These are phyloP conservation scores for Xenopus laevis DNA, from an alignment of 2,113 vertebrate species.

Conservation along the genomic window DNA sequence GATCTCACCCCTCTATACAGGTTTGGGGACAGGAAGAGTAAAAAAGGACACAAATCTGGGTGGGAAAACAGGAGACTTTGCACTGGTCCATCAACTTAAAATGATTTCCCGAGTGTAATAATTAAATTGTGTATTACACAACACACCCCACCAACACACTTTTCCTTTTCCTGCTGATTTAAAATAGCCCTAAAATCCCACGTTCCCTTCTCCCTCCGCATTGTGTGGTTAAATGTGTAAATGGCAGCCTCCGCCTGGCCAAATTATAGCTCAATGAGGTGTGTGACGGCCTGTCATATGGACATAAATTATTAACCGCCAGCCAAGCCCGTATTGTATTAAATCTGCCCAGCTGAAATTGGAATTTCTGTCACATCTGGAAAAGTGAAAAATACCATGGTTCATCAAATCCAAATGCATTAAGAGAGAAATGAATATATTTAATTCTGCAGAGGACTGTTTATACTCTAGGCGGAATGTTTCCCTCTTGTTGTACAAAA, in stretches of 20 bases:
- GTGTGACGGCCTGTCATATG: conserved; percentile 41
- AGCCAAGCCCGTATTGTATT: conserved; percentile 30
- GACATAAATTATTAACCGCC: conserved; percentile 26
- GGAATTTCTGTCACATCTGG: conserved; percentile 38
- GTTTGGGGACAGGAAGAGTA: too few species aligned
- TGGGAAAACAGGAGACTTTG: too few species aligned
- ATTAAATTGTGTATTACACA: too few species aligned
- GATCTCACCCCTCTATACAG: too few species aligned
- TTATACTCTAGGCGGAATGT: background rate
- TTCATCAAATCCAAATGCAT: conserved; percentile 29
- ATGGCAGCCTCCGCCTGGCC: conserved; percentile 18
- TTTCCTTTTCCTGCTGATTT: background rate
- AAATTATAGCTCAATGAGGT: conserved; percentile 43
- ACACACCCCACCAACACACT: background rate
- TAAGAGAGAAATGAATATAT: background rate
- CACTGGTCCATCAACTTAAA: too few species aligned
- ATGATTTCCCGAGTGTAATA: too few species aligned
- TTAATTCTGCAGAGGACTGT: background rate
- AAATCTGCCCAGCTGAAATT: conserved; percentile 39
- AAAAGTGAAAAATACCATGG: conserved; percentile 10
- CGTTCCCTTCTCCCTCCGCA: background rate
- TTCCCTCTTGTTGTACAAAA: background rate
- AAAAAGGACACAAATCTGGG: too few species aligned
- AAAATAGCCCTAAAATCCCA: background rate
- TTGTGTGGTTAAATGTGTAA: conserved; percentile 17